These are phyloP conservation scores for Labeo catla DNA, from an alignment of 2,113 vertebrate genomes.

Conservation along the genomic window DNA sequence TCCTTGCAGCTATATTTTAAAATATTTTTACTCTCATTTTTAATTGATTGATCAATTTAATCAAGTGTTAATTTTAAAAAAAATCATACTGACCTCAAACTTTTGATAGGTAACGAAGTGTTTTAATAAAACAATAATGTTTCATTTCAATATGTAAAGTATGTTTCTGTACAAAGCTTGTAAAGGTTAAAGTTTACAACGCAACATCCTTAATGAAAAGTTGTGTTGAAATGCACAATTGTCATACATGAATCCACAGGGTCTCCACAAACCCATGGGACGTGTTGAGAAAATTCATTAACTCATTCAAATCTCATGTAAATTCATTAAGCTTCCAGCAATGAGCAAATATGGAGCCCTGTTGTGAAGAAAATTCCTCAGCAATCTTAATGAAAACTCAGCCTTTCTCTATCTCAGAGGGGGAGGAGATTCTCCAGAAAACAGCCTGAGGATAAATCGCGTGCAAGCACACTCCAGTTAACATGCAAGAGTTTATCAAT, in stretches of 20 bases:
- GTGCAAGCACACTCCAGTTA: slow-evolving; percentile 1
- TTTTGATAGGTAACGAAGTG: not conserved
- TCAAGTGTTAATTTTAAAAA: no score
- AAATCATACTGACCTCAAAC: not conserved
- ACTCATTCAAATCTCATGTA: slow-evolving; percentile 39
- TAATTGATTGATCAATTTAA: no score
- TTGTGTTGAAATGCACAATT: not conserved
- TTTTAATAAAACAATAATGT: not conserved
- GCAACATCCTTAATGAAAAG: not conserved
- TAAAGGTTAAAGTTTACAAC: not conserved
- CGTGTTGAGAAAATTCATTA: slow-evolving; percentile 44
- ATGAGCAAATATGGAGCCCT: slow-evolving; percentile 27
- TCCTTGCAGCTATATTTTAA: no score
- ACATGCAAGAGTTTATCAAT: slow-evolving; percentile 26
- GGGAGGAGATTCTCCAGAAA: slow-evolving; percentile 25
- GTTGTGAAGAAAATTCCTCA: slow-evolving; percentile 34
- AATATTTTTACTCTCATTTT: no score
- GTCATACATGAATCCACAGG: slow-evolving; percentile 9
- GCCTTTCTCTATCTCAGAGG: slow-evolving; percentile 16
- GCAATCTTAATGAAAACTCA: slow-evolving; percentile 39
- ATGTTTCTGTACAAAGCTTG: not conserved
- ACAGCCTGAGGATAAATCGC: slow-evolving; percentile 19
- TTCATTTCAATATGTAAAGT: not conserved
- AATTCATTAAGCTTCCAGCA: slow-evolving; percentile 37
- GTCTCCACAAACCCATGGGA: not conserved